Conservation (phyloP, 2,888 invertebrate genomes). For the Plebejus argus region DNA sequence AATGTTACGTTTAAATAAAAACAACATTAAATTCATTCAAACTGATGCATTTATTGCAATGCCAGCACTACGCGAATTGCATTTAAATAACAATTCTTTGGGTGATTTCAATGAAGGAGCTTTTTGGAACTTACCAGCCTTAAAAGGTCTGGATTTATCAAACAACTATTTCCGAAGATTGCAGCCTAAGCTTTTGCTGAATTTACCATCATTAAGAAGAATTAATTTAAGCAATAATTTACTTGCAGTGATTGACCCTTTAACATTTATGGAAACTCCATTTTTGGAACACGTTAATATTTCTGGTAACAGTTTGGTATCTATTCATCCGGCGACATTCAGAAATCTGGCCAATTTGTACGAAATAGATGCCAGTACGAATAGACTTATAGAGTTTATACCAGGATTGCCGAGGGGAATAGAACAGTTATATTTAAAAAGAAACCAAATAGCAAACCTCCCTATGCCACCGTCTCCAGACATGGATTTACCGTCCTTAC, state of each 20-base stretch:
- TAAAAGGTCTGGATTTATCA: slow-evolving; percentile 92
- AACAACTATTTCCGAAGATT: slow-evolving; percentile 87
- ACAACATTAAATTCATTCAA: slow-evolving; percentile 87
- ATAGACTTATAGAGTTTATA: slow-evolving; percentile 87
- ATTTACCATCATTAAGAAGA: slow-evolving; percentile 87
- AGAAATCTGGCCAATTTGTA: slow-evolving; percentile 87
- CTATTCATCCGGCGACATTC: slow-evolving; percentile 88
- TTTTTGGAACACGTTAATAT: slow-evolving; percentile 90
- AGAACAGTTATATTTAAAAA: slow-evolving; percentile 86
- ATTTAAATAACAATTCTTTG: slow-evolving; percentile 91
- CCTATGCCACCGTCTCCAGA: slow-evolving; percentile 85
- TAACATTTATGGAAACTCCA: slow-evolving; percentile 86
- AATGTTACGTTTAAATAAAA: slow-evolving; percentile 89
- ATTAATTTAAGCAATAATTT: slow-evolving; percentile 89
- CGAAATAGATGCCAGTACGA: slow-evolving; percentile 88
- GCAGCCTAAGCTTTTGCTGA: slow-evolving; percentile 86
- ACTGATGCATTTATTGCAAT: slow-evolving; percentile 90
- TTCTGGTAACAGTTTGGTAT: slow-evolving; percentile 86
- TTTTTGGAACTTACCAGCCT: slow-evolving; percentile 91
- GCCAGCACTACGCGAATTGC: slow-evolving; percentile 90
- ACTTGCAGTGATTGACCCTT: slow-evolving; percentile 85
- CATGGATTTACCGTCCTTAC: slow-evolving; percentile 85
- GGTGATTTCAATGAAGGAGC: slow-evolving; percentile 87
- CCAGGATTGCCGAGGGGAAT: slow-evolving; percentile 88
- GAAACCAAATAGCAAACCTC: slow-evolving; percentile 85